These are phyloP conservation scores for Echinops telfairi DNA, from an alignment of 2,113 vertebrate species.

Conservation along the genomic window DNA sequence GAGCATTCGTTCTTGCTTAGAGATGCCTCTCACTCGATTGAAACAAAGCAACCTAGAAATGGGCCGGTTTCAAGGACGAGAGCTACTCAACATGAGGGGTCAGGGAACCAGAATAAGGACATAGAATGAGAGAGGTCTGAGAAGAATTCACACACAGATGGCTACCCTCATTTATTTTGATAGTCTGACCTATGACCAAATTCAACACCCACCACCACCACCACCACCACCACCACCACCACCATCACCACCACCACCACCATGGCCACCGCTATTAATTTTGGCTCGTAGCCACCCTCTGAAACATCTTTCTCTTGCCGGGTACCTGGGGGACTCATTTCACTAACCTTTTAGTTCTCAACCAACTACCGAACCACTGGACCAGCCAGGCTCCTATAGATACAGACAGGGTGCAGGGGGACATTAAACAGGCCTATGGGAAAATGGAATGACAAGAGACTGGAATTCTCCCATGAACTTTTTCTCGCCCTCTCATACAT, in stretches of 20 bases:
- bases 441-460: background rate
- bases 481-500: background rate
- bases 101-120: background rate
- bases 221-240: no score
- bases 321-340: background rate
- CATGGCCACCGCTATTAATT: no score
- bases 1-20: slow-evolving; percentile 52
- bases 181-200: slow-evolving; percentile 24
- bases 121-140: background rate
- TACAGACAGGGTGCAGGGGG: no score
- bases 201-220: background rate
- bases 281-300: no score
- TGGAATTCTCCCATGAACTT: background rate
- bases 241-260: no score
- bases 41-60: background rate
- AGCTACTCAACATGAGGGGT: background rate
- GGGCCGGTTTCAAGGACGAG: background rate
- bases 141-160: background rate
- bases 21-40: background rate
- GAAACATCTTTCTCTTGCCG: background rate
- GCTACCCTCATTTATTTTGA: background rate
- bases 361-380: background rate
- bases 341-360: background rate
- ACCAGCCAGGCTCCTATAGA: background rate
- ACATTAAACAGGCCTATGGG: no score